Conservation (phyloP, 2,888 invertebrate genomes). For the Pecten maximus region DNA sequence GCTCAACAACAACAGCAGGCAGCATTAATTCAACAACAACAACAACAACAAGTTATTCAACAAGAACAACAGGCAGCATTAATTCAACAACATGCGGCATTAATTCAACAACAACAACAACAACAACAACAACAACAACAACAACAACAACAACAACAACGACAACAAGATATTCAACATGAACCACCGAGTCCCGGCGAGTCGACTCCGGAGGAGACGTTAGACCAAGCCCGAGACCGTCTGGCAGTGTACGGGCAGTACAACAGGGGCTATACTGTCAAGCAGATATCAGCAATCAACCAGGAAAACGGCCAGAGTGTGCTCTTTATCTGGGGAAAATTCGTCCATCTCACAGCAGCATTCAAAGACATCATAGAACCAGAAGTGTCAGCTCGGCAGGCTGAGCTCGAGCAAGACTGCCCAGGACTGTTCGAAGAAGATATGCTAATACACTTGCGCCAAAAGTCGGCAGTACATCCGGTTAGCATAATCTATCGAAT, state of each 20-base stretch:
- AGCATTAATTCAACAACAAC: background rate
- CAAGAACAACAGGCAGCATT: background rate
- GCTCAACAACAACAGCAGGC: background rate
- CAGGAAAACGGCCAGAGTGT: background rate
- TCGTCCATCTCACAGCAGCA: conserved; percentile 37
- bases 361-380: conserved; percentile 43
- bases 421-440: conserved; percentile 27
- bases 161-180: background rate
- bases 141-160: background rate
- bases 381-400: background rate
- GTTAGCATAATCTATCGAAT: background rate
- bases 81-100: background rate
- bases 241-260: conserved; percentile 35
- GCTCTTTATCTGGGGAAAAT: conserved; percentile 38
- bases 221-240: background rate
- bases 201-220: conserved; percentile 25
- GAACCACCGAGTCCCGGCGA: background rate
- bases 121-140: background rate
- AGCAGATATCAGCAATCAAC: conserved; percentile 35
- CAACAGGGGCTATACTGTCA: conserved; percentile 23
- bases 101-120: background rate
- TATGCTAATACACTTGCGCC: background rate
- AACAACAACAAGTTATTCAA: background rate
- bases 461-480: background rate
- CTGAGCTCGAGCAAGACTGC: conserved; percentile 27